phyloP scores from a whole-genome alignment of 2,113 vertebrate species.

The Brachirus orientalis region DNA sequence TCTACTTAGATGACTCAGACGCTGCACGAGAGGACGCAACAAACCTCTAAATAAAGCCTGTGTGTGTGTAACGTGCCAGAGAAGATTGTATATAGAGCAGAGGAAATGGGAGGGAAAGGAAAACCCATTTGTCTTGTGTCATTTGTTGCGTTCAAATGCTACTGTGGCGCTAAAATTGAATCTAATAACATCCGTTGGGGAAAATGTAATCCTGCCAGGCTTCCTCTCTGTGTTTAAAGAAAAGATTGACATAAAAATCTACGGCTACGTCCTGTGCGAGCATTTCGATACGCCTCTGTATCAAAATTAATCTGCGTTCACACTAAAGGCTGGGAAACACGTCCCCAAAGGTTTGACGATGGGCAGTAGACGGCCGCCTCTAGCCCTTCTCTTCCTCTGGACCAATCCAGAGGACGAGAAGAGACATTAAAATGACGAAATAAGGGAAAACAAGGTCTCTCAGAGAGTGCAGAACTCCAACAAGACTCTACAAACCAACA shows the following conservation, averaged over 20 bases:
- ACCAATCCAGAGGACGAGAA: too few relatives aligned
- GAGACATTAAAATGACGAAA: too few relatives aligned
- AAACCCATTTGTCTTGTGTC: constrained; percentile 52
- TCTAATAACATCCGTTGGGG: constrained; percentile 40
- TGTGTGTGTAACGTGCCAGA: constrained; percentile 42
- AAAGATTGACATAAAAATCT: not conserved
- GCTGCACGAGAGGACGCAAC: constrained; percentile 27
- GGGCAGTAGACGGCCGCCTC: too few relatives aligned
- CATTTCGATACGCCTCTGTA: too few relatives aligned
- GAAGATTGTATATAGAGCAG: constrained; percentile 50
- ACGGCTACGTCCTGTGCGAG: too few relatives aligned
- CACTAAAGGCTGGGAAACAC: too few relatives aligned
- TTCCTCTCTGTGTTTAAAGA: constrained; percentile 37
- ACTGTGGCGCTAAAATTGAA: constrained; percentile 38
- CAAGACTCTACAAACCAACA: too few relatives aligned
- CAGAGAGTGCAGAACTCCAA: too few relatives aligned
- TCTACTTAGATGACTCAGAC: constrained; percentile 62
- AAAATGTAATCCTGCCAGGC: constrained; percentile 38
- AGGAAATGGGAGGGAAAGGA: constrained; percentile 49
- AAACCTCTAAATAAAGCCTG: constrained; percentile 34
- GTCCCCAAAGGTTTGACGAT: too few relatives aligned
- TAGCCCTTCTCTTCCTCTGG: too few relatives aligned
- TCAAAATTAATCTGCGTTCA: too few relatives aligned
- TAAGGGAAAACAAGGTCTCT: too few relatives aligned
- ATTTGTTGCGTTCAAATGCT: constrained; percentile 46